These are phyloP conservation scores for Chironomus tepperi DNA, from an alignment of 1,140 invertebrate genomes.

Conservation along the genomic window DNA sequence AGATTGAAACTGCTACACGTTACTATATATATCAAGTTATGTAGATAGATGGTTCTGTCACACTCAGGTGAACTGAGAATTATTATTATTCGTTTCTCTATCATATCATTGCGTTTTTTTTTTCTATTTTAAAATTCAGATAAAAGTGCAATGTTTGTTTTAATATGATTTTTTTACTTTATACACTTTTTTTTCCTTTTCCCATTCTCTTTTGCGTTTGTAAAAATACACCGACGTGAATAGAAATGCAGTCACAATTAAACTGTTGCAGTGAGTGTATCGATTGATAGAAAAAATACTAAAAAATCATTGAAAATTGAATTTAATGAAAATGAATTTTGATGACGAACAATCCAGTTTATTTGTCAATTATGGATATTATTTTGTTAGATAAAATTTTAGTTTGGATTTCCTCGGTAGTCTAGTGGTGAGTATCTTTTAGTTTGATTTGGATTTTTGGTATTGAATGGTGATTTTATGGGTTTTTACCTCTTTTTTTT, in stretches of 20 bases:
- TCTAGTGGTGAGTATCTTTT: too few species aligned
- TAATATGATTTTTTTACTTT: background rate
- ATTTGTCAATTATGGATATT: background rate
- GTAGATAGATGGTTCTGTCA: background rate
- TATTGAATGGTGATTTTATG: too few species aligned
- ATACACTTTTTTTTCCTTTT: background rate
- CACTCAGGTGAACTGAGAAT: background rate
- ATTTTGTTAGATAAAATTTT: background rate
- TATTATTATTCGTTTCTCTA: background rate
- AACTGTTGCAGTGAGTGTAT: too few species aligned
- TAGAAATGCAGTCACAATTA: too few species aligned
- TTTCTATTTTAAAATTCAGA: too few species aligned
- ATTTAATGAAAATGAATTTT: conserved; percentile 1
- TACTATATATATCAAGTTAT: background rate
- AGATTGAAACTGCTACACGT: background rate
- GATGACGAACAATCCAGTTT: background rate
- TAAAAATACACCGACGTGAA: background rate
- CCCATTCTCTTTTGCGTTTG: background rate
- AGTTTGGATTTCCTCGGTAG: too few species aligned
- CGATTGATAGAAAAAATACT: too few species aligned
- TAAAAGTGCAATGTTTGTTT: background rate
- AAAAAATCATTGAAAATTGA: background rate
- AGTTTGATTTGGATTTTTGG: too few species aligned
- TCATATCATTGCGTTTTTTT: too few species aligned
- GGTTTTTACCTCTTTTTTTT: too few species aligned